These are phyloP conservation scores for Pseudococcus longispinus DNA, from an alignment of 2,888 invertebrate genomes.

Conservation along the genomic window DNA sequence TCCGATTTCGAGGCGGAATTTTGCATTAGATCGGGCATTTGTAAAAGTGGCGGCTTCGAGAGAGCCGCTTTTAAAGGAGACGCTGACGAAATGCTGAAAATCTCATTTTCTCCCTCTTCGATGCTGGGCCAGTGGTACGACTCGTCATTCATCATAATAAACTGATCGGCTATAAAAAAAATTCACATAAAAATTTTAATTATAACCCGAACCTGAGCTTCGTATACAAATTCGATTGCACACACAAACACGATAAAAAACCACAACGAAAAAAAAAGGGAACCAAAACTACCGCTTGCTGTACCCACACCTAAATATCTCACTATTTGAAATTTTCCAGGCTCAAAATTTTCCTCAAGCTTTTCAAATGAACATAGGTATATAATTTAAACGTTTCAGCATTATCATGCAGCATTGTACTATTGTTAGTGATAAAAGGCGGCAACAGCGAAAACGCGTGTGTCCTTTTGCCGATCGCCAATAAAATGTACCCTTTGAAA, in stretches of 20 bases:
- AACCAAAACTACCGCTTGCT: not conserved
- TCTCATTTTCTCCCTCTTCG: conserved; percentile 52
- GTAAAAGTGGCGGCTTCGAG: conserved; percentile 55
- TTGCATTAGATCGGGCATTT: conserved; percentile 55
- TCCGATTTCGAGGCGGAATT: conserved; percentile 53
- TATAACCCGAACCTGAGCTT: not conserved
- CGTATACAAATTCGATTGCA: not conserved
- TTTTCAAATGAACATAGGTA: not conserved
- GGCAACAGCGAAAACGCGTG: not conserved
- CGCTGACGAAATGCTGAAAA: conserved; percentile 46
- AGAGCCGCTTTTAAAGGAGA: conserved; percentile 55
- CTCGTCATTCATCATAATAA: conserved; percentile 54
- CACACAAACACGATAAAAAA: not conserved
- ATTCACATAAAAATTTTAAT: conserved; percentile 28
- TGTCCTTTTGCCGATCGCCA: not conserved
- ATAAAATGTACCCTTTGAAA: not conserved
- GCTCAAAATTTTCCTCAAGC: not conserved
- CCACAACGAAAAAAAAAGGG: not conserved
- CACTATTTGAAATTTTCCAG: not conserved
- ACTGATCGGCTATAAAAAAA: conserved; percentile 55
- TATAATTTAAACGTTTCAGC: not conserved
- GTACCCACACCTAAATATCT: not conserved
- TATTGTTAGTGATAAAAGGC: conserved; percentile 11
- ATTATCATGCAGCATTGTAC: conserved; percentile 13
- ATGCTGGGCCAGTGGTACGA: conserved; percentile 54